Base-by-base conservation (phyloP, 2,888 invertebrate genomes). In the Seira ritae region DNA sequence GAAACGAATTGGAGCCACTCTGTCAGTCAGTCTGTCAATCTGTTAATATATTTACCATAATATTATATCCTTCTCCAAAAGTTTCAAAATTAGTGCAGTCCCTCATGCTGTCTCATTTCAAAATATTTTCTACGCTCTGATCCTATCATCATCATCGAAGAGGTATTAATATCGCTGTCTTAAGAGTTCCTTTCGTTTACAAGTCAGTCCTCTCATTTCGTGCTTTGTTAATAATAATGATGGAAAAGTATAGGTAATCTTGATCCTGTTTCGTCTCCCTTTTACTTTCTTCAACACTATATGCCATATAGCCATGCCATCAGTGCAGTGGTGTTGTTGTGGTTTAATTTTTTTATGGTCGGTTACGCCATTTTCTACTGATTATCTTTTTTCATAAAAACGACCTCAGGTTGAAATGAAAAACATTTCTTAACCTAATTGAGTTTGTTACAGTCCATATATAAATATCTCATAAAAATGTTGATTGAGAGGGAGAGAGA, bases 1-100 rank as follows among this genome's bases (percentile, higher is more conserved):
- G 67, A 69, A 73, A 17, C 77, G 62, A 78, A 83, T 83, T 77
- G 83, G 83, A 83, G 83, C 83, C 83, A 83, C 83, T 83, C 77
- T 78, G 83, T 78, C 83, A 83, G 73, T 74, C 83, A 78, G 73
- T 46, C 83, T 78, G 83, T 83, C 83, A 83, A 8, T 31, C 31
- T 31, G 31, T 31, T 8, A 31, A 83, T 78, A 77, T 78, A 78
- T 83, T 55, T 73, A 75, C 75, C 19, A 50, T 31, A 17, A 4
- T 31, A 31, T 8, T 4, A 31, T 55, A 55, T 55, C 12, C 55
- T 31, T 55, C 55, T 31, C 31, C 31, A 4, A 55, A n/a, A 8
- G 46, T 76, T 46, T 37, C 42, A 66, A 81, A 82, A 76, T 76
- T 76, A 77, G 77, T 82, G 55, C 82, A 72, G 67, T 72, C 68